Evolutionary conservation across 2,113 vertebrate species (phyloP).

Genomic region (Tringa solitaria): DNA sequence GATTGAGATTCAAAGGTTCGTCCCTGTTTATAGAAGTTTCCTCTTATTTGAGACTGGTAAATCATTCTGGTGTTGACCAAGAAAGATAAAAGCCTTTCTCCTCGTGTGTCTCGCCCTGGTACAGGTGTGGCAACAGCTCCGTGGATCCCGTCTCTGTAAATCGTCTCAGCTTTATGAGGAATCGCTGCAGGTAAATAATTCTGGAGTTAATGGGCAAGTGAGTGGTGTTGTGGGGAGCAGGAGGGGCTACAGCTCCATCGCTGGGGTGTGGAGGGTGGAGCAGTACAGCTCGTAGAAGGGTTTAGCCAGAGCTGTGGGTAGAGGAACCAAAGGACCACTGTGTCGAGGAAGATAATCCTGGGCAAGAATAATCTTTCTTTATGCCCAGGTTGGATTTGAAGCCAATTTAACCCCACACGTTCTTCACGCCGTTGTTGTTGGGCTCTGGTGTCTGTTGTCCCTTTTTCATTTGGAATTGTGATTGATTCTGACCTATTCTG

Average conservation of each 20-base stretch:
- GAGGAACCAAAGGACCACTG: background rate
- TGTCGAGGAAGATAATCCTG: background rate
- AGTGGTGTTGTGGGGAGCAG: rapidly evolving
- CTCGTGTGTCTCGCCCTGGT: background rate
- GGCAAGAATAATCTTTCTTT: background rate
- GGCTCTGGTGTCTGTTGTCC: background rate
- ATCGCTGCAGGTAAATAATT: slow-evolving; percentile 84
- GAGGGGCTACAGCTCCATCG: background rate
- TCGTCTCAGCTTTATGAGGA: slow-evolving; percentile 88
- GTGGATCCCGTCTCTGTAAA: slow-evolving; percentile 88
- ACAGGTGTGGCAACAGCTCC: slow-evolving; percentile 84
- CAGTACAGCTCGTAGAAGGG: background rate
- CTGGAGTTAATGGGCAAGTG: rapidly evolving
- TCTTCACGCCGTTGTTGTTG: background rate
- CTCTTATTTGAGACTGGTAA: rapidly evolving
- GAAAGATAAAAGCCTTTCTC: background rate
- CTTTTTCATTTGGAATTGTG: background rate
- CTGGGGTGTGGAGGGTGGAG: background rate
- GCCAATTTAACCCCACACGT: rapidly evolving
- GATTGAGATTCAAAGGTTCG: background rate
- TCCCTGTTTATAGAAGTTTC: background rate
- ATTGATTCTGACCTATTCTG: background rate
- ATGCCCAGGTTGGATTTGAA: background rate
- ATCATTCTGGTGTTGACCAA: background rate
- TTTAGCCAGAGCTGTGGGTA: background rate